phyloP scores from a whole-genome alignment of 2,797 vertebrate genomes.

The Vireo griseus region DNA sequence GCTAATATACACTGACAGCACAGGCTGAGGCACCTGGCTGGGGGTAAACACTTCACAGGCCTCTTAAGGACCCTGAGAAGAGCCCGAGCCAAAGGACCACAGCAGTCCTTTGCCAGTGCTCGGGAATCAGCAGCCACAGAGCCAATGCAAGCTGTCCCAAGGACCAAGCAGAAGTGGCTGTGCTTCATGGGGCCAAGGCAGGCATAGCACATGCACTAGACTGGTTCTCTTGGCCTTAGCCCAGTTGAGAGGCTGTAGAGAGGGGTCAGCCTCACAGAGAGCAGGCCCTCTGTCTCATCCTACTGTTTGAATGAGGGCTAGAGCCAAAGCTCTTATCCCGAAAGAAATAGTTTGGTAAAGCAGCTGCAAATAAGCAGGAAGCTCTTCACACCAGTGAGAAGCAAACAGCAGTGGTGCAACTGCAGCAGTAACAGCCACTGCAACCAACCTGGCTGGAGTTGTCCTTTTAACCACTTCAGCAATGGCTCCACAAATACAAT shows the following conservation, averaged over 20 bases:
- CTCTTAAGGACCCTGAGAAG: not conserved
- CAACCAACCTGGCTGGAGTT: not conserved
- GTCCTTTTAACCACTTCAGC: not conserved
- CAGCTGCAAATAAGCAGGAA: not conserved
- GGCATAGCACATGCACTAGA: not conserved
- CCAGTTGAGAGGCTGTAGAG: not conserved
- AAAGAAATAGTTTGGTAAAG: not conserved
- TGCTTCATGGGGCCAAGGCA: not conserved
- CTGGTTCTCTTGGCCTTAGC: not conserved
- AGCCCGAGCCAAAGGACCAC: not conserved
- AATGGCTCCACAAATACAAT: not conserved
- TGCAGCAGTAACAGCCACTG: not conserved
- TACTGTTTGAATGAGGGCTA: not conserved
- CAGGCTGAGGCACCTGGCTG: not conserved
- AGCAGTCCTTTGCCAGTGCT: not conserved
- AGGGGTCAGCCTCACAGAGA: not conserved
- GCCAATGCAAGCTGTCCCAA: not conserved
- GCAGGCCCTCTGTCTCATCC: not conserved
- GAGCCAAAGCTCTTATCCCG: not conserved
- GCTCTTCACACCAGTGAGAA: not conserved
- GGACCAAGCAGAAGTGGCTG: not conserved
- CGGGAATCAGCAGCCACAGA: not conserved
- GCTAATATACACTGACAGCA: not conserved
- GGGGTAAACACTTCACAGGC: not conserved
- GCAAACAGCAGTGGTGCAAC: not conserved